Evolutionary conservation across 2,113 vertebrate genomes (phyloP).

Genomic region (Phoxinus phoxinus): DNA sequence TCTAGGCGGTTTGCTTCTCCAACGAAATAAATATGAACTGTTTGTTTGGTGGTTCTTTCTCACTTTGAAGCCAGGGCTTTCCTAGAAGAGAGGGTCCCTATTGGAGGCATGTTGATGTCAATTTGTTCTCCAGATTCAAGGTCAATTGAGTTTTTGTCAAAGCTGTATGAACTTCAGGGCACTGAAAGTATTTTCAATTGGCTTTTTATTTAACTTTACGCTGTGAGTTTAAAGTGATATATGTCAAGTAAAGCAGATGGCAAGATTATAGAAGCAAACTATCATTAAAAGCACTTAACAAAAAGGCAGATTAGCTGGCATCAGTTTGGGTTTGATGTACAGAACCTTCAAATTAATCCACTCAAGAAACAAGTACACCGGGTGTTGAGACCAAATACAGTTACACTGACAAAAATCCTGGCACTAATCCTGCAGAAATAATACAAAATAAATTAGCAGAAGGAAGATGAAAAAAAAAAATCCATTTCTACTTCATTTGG

Average conservation of each 20-base stretch:
- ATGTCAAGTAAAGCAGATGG: background rate
- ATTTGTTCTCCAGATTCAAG: slow-evolving; percentile 44
- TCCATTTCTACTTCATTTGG: slow-evolving; percentile 23
- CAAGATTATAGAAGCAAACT: background rate
- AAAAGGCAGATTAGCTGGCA: slow-evolving; percentile 61
- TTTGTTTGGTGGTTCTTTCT: slow-evolving; percentile 47
- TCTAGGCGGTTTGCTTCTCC: slow-evolving; percentile 53
- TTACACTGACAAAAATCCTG: slow-evolving; percentile 67
- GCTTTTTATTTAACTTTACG: background rate
- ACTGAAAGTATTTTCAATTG: slow-evolving; percentile 28
- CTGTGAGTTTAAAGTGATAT: background rate
- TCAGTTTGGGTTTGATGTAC: slow-evolving; percentile 59
- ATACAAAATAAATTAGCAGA: slow-evolving; percentile 57
- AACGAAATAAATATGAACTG: slow-evolving; percentile 50
- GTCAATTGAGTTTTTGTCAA: slow-evolving; percentile 26
- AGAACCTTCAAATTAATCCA: slow-evolving; percentile 70
- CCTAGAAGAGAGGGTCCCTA: slow-evolving; percentile 5
- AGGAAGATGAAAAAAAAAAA: slow-evolving; percentile 4
- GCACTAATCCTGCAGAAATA: slow-evolving; percentile 46
- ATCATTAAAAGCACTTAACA: background rate
- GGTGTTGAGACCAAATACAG: slow-evolving; percentile 69
- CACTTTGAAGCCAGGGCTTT: slow-evolving; percentile 22
- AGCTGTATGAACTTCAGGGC: background rate
- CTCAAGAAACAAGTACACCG: slow-evolving; percentile 69
- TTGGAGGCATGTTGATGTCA: slow-evolving; percentile 6